Evolutionary conservation across 2,797 vertebrate genomes (phyloP).

Genomic region (Ctenopoma multispine): DNA sequence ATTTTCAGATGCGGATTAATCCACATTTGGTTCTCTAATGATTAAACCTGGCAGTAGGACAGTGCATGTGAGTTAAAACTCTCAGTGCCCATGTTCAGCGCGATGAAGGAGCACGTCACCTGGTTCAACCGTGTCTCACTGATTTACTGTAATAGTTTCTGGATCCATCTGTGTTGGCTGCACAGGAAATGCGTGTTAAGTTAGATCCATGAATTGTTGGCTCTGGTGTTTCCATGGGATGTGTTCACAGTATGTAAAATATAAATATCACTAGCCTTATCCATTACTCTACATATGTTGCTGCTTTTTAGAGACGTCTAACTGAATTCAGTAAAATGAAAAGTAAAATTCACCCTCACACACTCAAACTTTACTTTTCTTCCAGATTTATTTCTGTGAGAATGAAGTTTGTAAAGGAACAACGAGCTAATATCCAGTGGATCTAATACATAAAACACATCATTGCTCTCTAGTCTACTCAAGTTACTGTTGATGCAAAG

Average conservation of each 20-base stretch:
- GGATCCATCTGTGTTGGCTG: not conserved
- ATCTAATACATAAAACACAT: no score
- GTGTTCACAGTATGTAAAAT: not conserved
- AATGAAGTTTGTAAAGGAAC: not conserved
- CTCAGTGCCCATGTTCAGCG: not conserved
- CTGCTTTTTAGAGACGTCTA: not conserved
- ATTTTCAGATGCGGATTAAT: no score
- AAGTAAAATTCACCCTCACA: not conserved
- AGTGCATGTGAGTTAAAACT: no score
- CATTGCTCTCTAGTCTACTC: no score
- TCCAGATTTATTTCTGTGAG: no score
- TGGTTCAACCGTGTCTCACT: no score
- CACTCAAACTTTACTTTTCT: not conserved
- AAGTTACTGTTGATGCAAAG: no score
- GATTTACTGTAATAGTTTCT: not conserved
- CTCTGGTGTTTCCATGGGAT: constrained; percentile 9
- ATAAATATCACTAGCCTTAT: not conserved
- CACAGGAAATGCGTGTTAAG: not conserved
- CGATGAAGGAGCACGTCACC: not conserved
- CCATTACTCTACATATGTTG: not conserved
- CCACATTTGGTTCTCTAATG: not conserved
- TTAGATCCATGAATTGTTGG: not conserved
- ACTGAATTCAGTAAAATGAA: not conserved
- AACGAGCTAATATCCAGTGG: not conserved
- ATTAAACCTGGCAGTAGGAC: not conserved